phyloP scores from a whole-genome alignment of 2,797 vertebrate genomes.

The Sebastes cheni region DNA sequence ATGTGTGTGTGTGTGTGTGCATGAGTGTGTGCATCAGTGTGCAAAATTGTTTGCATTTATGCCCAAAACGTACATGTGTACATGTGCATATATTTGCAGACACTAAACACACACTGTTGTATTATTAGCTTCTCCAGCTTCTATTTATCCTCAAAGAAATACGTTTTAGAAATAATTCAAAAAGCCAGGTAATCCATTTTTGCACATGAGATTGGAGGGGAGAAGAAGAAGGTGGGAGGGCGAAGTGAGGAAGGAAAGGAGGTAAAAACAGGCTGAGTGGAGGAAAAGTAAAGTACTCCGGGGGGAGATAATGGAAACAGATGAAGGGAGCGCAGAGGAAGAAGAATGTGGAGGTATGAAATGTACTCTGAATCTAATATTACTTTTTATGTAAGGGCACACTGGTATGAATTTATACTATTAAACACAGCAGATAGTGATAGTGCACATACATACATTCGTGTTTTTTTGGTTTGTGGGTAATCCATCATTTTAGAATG shows the following conservation, averaged over 20 bases:
- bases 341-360: conserved; percentile 33
- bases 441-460: neutral
- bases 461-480: conserved; percentile 1
- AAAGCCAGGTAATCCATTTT: conserved; percentile 51
- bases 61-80: neutral
- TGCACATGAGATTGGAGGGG: neutral
- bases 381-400: conserved; percentile 30
- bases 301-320: conserved; percentile 63
- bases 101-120: neutral
- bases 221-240: neutral
- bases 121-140: conserved; percentile 17
- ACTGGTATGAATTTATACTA: conserved; percentile 11
- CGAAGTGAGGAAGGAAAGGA: neutral
- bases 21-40: neutral
- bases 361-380: conserved; percentile 38
- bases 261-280: conserved; percentile 22
- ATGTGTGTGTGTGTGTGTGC: neutral
- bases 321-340: conserved; percentile 30
- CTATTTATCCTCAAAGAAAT: conserved; percentile 27
- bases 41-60: neutral
- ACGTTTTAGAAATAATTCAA: conserved; percentile 41
- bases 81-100: conserved; percentile 9
- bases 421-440: conserved; percentile 11
- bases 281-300: conserved; percentile 38
- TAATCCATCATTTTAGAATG: conserved; percentile 28